Evolutionary conservation across 2,113 vertebrate genomes (phyloP), one percentile per base, ranked within the genome.

Genomic region (Zosterops hypoxanthus): DNA sequence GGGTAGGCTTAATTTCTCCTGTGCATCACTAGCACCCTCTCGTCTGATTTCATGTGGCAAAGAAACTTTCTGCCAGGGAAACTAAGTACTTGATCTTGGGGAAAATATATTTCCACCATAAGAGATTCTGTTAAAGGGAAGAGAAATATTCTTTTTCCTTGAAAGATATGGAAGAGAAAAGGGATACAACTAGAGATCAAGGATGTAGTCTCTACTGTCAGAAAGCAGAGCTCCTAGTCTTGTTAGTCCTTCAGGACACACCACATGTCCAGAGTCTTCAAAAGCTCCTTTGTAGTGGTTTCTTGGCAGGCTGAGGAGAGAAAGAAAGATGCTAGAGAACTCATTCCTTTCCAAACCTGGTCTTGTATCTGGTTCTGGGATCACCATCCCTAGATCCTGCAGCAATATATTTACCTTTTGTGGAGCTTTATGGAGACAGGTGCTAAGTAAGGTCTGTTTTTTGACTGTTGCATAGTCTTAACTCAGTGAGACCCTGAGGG

Each of bases 201-300:
- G 23, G 23, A 66, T 64, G 18, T 47, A 82, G 7, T 36, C 28
- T 84, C 25, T n/a, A 9, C 36, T 75, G 16, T 63, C 71, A 75
- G 39, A 87, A 88, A 89, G 29, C 55, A 70, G 55, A 66, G 14
- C 33, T 80, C 24, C 50, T n/a, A 23, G 39, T 39, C 42, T 77
- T 0, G 0, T 82, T 76, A 87, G 50, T n/a, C 59, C 55, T 88
- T 92, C 60, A 59, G 87, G 84, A 88, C 46, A 63, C 10, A 77
- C 46, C 36, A 49, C 50, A 50, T 63, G 33, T 25, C 75, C 55
- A 69, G 28, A 89, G 28, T 55, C 71, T 91, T 94, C 75, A 89
- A 92, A 87, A 94, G 36, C 8, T 85, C 34, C 60, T 94, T 90
- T 92, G 71, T 70, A 95, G 84, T 91, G 75, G 55, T 81, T 95